Base-by-base conservation (phyloP, 2,888 invertebrate genomes). In the Plagodis pulveraria region DNA sequence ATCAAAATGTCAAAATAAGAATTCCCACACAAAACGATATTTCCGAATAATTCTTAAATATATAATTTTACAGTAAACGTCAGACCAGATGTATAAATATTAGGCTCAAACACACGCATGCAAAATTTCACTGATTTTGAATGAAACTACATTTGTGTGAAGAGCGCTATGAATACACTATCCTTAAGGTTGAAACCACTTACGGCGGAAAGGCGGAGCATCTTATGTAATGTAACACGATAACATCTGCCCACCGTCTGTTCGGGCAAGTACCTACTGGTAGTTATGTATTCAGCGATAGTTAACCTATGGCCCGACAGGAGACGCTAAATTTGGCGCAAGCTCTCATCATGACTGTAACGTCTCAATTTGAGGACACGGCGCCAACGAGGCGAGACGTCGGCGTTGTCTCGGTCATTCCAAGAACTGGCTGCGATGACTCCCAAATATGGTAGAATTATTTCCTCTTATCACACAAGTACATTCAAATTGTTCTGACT, bases 321-420 rank as follows among this genome's bases (percentile, higher is more conserved):
- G 35, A 38, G 43, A n/a, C 11, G 51, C 50, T 54, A 50, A 46
- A 59, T 55, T 55, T 43, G 55, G 55, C 54, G 32, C 11, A 12
- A 52, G 36, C 32, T 51, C 43, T 5, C 38, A 44, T n/a, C 43
- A 55, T 51, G 51, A 55, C 50, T 58, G 42, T 34, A 35, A 35
- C 35, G 34, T 22, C 46, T 38, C 44, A 50, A 58, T 43, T 59
- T 41, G 36, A 57, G 8, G 22, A 33, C 40, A 35, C 9, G 61
- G 50, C 53, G 55, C 54, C 59, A 47, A 10, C 11, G 9, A 32
- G 59, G 51, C 59, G 59, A 51, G 59, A 60, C 59, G 38, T 22
- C 6, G 10, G 42, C 46, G 38, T 11, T 10, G 10, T 36, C 46
- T 42, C 50, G 38, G 12, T 43, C 43, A 11, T 59, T 59, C 59